These are phyloP conservation scores for Chlorops oryzae DNA, from an alignment of 1,140 invertebrate genomes.

Conservation along the genomic window DNA sequence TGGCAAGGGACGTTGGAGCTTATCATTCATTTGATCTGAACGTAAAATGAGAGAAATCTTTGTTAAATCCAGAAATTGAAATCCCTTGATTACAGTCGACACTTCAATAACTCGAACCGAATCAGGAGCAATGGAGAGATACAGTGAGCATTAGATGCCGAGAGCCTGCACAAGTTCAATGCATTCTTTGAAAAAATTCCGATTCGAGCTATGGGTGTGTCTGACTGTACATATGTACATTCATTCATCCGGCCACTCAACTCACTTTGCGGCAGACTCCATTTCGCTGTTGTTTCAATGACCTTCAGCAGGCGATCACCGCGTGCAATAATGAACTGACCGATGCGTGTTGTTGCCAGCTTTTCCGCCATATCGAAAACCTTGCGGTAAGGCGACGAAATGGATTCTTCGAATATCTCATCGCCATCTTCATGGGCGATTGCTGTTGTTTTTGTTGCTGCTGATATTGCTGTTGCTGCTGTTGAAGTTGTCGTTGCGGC, in stretches of 20 bases:
- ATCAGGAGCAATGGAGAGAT: neutral
- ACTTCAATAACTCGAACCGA: neutral
- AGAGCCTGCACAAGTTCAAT: no score
- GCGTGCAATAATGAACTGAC: conserved; percentile 31
- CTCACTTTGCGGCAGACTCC: conserved; percentile 39
- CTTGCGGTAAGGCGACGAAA: conserved; percentile 18
- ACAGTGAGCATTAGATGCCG: neutral
- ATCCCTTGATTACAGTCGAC: neutral
- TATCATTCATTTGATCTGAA: conserved; percentile 19
- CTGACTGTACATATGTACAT: neutral
- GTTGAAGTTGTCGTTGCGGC: conserved; percentile 7
- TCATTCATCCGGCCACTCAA: neutral
- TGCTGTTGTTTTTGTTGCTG: conserved; percentile 20
- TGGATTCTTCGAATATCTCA: conserved; percentile 28
- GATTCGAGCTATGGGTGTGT: no score
- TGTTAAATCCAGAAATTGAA: no score
- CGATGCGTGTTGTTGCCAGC: conserved; percentile 30
- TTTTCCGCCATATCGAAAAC: conserved; percentile 31
- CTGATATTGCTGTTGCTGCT: conserved; percentile 14
- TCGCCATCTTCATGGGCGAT: conserved; percentile 17
- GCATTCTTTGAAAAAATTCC: no score
- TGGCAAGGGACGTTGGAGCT: conserved; percentile 33
- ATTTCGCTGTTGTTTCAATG: conserved; percentile 41
- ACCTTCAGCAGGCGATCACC: conserved; percentile 28
- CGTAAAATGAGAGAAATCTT: neutral